These are phyloP conservation scores for Andrena cerasifolii DNA, from an alignment of 1,140 invertebrate species.

Conservation along the genomic window DNA sequence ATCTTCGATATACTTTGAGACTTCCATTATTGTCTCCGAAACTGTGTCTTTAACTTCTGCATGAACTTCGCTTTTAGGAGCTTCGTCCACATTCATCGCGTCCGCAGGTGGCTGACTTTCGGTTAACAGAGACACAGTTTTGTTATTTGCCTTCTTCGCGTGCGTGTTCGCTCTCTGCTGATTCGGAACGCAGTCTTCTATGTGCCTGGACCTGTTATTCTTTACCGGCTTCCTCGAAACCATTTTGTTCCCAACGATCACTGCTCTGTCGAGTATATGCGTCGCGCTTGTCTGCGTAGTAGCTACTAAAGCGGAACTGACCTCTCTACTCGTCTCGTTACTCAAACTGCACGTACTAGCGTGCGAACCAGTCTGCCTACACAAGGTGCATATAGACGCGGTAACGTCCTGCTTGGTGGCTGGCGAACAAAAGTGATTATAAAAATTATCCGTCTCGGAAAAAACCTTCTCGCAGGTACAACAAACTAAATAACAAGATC, in stretches of 20 bases:
- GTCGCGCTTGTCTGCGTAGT: constrained; percentile 22
- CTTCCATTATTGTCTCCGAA: constrained; percentile 78
- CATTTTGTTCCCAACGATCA: constrained; percentile 42
- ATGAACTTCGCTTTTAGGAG: constrained; percentile 15
- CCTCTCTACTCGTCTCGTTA: constrained; percentile 45
- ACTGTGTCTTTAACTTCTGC: constrained; percentile 71
- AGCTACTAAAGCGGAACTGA: constrained; percentile 5
- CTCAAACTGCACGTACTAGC: constrained; percentile 73
- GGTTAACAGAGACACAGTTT: constrained; percentile 23
- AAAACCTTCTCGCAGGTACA: constrained; percentile 90
- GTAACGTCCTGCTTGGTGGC: constrained; percentile 55
- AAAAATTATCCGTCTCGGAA: constrained; percentile 87
- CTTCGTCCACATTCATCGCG: constrained; percentile 7
- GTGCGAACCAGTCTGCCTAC: constrained; percentile 73
- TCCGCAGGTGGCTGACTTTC: constrained; percentile 29
- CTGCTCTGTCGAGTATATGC: constrained; percentile 19
- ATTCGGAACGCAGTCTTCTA: constrained; percentile 53
- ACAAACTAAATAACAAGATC: constrained; percentile 89
- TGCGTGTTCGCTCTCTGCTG: constrained; percentile 51
- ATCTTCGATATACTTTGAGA: constrained; percentile 71
- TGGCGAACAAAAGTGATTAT: constrained; percentile 86
- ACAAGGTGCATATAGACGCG: constrained; percentile 75
- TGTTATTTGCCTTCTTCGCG: constrained; percentile 48
- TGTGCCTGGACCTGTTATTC: constrained; percentile 66
- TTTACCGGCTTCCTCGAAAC: constrained; percentile 65